A percentile compares a stretch with the other conserved stretches of the same genome.
These are phyloP conservation scores for Eulacestoma nigropectus DNA, from an alignment of 2,113 vertebrate species.

Conservation along the genomic window DNA sequence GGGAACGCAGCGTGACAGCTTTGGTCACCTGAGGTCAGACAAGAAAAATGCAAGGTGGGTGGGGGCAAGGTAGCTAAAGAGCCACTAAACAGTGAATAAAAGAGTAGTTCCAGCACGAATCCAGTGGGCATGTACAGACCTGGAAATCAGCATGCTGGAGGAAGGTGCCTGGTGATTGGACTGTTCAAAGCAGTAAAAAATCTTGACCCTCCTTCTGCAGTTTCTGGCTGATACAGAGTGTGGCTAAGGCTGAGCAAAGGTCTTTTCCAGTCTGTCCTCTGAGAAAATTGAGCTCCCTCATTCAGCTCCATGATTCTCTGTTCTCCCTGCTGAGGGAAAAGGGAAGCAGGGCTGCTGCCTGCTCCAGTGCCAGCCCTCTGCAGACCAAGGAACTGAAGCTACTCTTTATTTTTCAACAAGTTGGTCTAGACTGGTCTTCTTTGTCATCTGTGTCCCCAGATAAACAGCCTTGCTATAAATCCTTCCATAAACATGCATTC, in stretches of 20 bases:
- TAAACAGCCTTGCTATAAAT: background rate
- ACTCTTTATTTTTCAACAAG: background rate
- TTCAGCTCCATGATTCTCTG: background rate
- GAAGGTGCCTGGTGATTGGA: background rate
- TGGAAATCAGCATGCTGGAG: background rate
- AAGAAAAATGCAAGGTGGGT: background rate
- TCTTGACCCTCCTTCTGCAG: background rate
- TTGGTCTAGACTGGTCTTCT: background rate
- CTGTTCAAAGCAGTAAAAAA: background rate
- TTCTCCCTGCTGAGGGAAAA: background rate
- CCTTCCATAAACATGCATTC: conserved; percentile 8
- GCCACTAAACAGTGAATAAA: background rate
- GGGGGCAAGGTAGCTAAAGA: background rate
- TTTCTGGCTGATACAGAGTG: background rate
- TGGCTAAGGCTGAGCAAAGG: background rate
- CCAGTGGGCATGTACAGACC: background rate
- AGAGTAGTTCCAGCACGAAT: background rate
- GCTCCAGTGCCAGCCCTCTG: background rate
- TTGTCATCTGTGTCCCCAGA: background rate
- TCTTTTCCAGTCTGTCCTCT: background rate
- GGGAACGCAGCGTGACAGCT: background rate
- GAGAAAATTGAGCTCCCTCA: background rate
- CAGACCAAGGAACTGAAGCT: background rate
- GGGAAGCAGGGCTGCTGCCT: background rate
- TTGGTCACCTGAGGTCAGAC: background rate